Evolutionary conservation across 2,113 vertebrate species (phyloP), one percentile per base, ranked within the genome.

Genomic region (Muscicapa adusta): DNA sequence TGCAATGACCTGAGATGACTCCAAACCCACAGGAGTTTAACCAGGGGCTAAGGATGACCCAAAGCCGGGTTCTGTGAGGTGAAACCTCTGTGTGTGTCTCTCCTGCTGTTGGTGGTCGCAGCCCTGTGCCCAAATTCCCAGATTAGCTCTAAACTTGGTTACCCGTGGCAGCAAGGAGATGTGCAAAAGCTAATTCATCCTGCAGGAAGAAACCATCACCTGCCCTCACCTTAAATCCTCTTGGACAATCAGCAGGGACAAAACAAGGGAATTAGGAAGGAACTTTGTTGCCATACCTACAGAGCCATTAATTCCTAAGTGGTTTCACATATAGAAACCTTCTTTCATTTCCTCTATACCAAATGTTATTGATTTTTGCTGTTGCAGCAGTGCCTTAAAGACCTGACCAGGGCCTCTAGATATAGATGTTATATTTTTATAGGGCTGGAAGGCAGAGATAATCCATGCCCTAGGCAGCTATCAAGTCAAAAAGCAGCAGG

Each of bases 351-450:
- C 88, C 0, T 0, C 75, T 60, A 1, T 31, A 63, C 33, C 56
- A 29, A 25, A 16, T n/a, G 18, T 17, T 83, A 91, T 51, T 88
- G 89, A 85, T 93, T 92, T 83, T 88, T 88, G 48, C 43, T 91
- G 71, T 47, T 62, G 58, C 54, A 76, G 57, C 54, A 85, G 57
- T 57, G 50, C 34, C 38, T 61, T 72, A 40, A 93, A 89, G 65
- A 79, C 66, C 38, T 51, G 60, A 76, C 33, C 67, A 45, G 28
- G 43, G 62, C 47, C 63, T 91, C 58, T n/a, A 85, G 74, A 62
- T 65, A 12, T 31, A 67, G 75, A 76, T 88, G 50, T 93, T 85
- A 43, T 67, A 54, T 85, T 91, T 94, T 92, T 90, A 84, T 66
- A 66, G 74, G 71, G 18, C 28, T 58, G 43, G 50, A 83, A 72